Percentiles rank a stretch among this genome's conserved stretches.
These are phyloP conservation scores for Mola mola DNA, from an alignment of 2,113 vertebrate genomes.

Conservation along the genomic window DNA sequence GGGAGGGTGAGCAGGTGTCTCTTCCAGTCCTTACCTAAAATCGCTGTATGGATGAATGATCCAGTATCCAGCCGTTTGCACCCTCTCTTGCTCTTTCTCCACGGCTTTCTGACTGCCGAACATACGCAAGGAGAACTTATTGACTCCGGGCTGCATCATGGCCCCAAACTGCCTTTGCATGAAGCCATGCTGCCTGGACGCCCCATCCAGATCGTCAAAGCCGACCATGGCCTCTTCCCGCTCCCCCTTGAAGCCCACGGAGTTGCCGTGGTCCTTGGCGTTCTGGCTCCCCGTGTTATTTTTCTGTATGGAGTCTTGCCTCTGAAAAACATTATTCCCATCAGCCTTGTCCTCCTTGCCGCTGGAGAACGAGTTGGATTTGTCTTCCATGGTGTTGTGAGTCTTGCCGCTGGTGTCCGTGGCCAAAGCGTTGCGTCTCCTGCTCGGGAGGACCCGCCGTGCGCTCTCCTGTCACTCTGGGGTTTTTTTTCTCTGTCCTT, in stretches of 20 bases:
- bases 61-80: conserved; percentile 98
- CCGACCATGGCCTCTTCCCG: conserved; percentile 88
- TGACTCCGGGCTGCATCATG: conserved; percentile 98
- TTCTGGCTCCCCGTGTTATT: conserved; percentile 83
- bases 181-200: conserved; percentile 88
- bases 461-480: conserved; percentile 58
- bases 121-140: conserved; percentile 99
- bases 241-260: conserved; percentile 93
- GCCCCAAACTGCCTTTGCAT: conserved; percentile 98
- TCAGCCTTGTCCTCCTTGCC: conserved; percentile 89
- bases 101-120: conserved; percentile 99
- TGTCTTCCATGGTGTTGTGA: conserved; percentile 87
- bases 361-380: conserved; percentile 89
- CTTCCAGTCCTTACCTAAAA: conserved; percentile 91
- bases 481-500: conserved; percentile 79
- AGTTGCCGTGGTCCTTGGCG: conserved; percentile 93
- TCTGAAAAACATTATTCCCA: conserved; percentile 85
- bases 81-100: conserved; percentile 98
- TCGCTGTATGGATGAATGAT: conserved; percentile 99
- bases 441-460: conserved; percentile 70
- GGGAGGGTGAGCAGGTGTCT: conserved; percentile 73
- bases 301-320: conserved; percentile 84
- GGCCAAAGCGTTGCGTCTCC: conserved; percentile 63
- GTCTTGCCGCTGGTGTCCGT: conserved; percentile 40
- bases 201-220: conserved; percentile 88